Percentiles rank a stretch among this genome's conserved stretches.
Conservation (phyloP, 2,113 vertebrate species). For the Alouatta palliata region DNA sequence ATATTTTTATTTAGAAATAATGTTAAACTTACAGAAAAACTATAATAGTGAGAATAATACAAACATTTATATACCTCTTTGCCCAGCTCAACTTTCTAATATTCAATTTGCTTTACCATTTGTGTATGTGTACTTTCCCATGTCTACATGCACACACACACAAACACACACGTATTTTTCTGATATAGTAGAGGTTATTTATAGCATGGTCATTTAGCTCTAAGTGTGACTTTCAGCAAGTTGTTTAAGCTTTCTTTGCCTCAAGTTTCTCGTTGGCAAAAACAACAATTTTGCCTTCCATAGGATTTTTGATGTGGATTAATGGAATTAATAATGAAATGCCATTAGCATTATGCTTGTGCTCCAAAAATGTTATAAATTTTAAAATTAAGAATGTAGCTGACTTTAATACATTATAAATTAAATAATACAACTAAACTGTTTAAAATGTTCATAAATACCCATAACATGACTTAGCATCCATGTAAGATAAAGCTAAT, state of each 20-base stretch:
- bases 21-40: neutral
- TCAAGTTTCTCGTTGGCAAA: neutral
- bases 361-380: neutral
- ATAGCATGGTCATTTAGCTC: neutral
- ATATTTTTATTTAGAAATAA: neutral
- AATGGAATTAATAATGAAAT: neutral
- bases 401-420: neutral
- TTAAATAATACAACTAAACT: neutral
- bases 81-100: neutral
- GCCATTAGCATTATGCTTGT: neutral
- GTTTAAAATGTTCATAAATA: neutral
- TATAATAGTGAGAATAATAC: neutral
- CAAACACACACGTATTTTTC: neutral
- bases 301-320: neutral
- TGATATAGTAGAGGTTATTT: neutral
- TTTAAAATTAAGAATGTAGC: neutral
- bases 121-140: neutral
- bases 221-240: neutral
- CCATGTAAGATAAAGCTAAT: neutral
- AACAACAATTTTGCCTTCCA: neutral
- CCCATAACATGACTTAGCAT: neutral
- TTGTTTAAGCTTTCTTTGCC: neutral
- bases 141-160: neutral
- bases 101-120: neutral
- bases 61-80: neutral